These are phyloP conservation scores for Terebella lapidaria DNA, from an alignment of 2,888 invertebrate genomes.

Conservation along the genomic window DNA sequence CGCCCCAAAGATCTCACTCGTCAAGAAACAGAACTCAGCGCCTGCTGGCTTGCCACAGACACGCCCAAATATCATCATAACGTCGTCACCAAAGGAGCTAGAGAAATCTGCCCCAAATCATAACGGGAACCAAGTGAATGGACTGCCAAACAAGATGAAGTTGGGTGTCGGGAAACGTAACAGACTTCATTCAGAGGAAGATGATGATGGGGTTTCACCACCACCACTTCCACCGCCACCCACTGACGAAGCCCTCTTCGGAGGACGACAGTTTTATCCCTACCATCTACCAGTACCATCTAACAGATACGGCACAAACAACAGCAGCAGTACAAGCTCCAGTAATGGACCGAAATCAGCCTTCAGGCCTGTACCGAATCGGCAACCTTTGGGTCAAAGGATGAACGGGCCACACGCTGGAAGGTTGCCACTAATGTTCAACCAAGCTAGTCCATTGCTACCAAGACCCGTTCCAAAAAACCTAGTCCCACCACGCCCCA, in stretches of 20 bases:
- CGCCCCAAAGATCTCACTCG: slow-evolving; percentile 8
- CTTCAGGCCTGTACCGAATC: neutral
- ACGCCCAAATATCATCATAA: neutral
- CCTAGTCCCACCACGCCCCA: too few relatives aligned
- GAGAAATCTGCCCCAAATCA: neutral
- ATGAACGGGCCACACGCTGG: neutral
- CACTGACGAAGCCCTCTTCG: slow-evolving; percentile 10
- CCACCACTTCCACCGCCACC: slow-evolving; percentile 22
- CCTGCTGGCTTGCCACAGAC: neutral
- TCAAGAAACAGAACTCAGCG: neutral
- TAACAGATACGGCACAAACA: neutral
- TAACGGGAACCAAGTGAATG: neutral
- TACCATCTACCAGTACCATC: neutral
- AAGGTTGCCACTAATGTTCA: neutral
- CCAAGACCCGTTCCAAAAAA: neutral
- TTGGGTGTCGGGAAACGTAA: neutral
- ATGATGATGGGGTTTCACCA: slow-evolving; percentile 11
- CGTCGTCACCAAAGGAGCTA: neutral
- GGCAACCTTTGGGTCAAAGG: neutral
- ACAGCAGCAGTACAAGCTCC: neutral
- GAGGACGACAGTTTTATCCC: neutral
- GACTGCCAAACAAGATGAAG: neutral
- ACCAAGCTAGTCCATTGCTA: neutral
- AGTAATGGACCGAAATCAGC: neutral
- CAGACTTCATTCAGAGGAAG: neutral